phyloP scores from a whole-genome alignment of 2,797 vertebrate genomes.

The Gambelia wislizenii region DNA sequence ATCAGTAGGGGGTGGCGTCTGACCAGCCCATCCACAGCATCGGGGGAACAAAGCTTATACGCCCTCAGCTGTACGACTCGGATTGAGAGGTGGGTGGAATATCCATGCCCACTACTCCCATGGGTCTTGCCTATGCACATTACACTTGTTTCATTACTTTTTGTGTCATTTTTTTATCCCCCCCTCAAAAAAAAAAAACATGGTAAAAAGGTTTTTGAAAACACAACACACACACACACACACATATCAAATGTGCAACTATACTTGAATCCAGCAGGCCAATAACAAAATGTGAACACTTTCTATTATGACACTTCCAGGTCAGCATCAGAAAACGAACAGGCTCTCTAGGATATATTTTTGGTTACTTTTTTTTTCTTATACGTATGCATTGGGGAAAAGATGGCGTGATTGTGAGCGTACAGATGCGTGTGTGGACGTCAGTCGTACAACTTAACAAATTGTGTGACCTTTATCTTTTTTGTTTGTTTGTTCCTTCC shows the following conservation, averaged over 20 bases:
- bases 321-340: constrained; percentile 78
- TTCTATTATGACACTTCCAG: constrained; percentile 86
- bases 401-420: constrained; percentile 24
- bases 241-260: constrained; percentile 88
- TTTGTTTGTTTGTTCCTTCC: constrained; percentile 74
- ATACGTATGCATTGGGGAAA: constrained; percentile 66
- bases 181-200: constrained; percentile 77
- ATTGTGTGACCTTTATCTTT: constrained; percentile 76
- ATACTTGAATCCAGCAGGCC: constrained; percentile 98
- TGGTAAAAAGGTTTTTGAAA: constrained; percentile 45
- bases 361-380: constrained; percentile 59
- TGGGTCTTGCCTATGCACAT: constrained; percentile 88
- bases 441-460: constrained; percentile 64
- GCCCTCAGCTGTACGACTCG: constrained; percentile 69
- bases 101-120: constrained; percentile 75
- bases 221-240: not conserved
- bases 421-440: constrained; percentile 18
- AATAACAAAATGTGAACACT: constrained; percentile 96
- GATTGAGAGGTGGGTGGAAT: constrained; percentile 61
- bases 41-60: constrained; percentile 55
- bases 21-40: constrained; percentile 67
- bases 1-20: constrained; percentile 74
- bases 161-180: constrained; percentile 79
- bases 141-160: constrained; percentile 82
- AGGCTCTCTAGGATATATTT: constrained; percentile 77